A percentile compares a stretch with the other conserved stretches of the same genome.
These are phyloP conservation scores for Tribolium madens DNA, from an alignment of 1,140 invertebrate genomes.

Conservation along the genomic window DNA sequence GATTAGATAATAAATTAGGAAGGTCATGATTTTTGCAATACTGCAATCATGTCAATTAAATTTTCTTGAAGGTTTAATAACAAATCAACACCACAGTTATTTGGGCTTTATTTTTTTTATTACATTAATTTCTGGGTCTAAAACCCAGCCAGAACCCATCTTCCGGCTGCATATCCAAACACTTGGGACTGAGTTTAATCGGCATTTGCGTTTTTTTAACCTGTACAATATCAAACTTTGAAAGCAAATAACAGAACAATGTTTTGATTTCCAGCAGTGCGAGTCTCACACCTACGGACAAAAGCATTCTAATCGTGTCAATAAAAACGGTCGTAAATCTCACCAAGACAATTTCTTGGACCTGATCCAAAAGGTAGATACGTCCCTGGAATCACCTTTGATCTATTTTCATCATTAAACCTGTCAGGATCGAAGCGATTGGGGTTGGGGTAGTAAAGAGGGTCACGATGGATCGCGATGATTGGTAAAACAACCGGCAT, in stretches of 20 bases:
- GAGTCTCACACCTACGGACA: constrained; percentile 44
- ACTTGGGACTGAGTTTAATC: constrained; percentile 54
- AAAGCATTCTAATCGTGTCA: too few relatives aligned
- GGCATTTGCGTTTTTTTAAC: constrained; percentile 62
- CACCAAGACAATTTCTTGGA: constrained; percentile 68
- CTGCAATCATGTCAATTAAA: too few relatives aligned
- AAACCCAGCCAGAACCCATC: constrained; percentile 63
- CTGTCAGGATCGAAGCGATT: constrained; percentile 76
- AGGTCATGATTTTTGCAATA: too few relatives aligned
- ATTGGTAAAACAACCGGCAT: constrained; percentile 63
- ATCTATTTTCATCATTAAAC: constrained; percentile 65
- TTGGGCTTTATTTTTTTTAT: too few relatives aligned
- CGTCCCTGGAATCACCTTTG: constrained; percentile 55
- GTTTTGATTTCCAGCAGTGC: constrained; percentile 49
- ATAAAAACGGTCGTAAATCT: too few relatives aligned
- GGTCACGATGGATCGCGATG: constrained; percentile 66
- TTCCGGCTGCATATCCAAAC: constrained; percentile 60
- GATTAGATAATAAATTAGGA: too few relatives aligned
- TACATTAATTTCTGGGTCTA: constrained; percentile 37
- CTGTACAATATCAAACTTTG: constrained; percentile 61
- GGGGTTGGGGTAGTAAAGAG: constrained; percentile 71
- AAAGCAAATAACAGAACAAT: constrained; percentile 43
- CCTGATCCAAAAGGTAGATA: constrained; percentile 77
- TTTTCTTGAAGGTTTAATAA: too few relatives aligned
- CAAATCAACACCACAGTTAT: too few relatives aligned